Evolutionary conservation across 2,797 vertebrate species (phyloP).

Genomic region (Sebastes oblongus): DNA sequence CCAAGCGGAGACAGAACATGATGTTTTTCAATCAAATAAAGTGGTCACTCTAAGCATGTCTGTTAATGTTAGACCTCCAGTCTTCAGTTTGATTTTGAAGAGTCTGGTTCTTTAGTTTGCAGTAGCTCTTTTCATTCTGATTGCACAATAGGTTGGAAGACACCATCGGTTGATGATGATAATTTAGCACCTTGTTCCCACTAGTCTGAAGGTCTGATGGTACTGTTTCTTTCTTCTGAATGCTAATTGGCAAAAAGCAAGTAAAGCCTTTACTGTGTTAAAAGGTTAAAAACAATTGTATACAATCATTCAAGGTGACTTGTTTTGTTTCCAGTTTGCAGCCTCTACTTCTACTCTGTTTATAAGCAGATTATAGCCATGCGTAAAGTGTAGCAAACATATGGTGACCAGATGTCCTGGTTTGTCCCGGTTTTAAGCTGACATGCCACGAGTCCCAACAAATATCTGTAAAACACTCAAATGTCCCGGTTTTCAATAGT

Average conservation of each 20-base stretch:
- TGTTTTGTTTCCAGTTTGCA: background rate
- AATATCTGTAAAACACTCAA: too few relatives aligned
- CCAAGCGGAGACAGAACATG: background rate
- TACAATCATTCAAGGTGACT: background rate
- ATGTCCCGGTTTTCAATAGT: too few relatives aligned
- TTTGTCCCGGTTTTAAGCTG: too few relatives aligned
- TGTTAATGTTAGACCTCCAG: background rate
- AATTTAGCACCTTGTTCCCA: background rate
- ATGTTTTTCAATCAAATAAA: background rate
- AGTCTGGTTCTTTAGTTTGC: background rate
- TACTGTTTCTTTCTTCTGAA: background rate
- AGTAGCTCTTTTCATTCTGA: background rate
- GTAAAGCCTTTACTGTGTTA: background rate
- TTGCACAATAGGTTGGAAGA: background rate
- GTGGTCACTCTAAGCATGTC: background rate
- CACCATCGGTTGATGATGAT: background rate
- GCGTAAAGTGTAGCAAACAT: too few relatives aligned
- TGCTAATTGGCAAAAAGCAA: background rate
- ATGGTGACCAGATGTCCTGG: too few relatives aligned
- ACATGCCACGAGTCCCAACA: too few relatives aligned
- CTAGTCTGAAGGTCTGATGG: background rate
- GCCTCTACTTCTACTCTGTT: background rate
- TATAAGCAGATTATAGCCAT: background rate
- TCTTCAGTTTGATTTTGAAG: background rate
- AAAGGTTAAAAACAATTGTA: background rate